These are phyloP conservation scores for Masticophis lateralis DNA, from an alignment of 2,797 vertebrate genomes.

Conservation along the genomic window DNA sequence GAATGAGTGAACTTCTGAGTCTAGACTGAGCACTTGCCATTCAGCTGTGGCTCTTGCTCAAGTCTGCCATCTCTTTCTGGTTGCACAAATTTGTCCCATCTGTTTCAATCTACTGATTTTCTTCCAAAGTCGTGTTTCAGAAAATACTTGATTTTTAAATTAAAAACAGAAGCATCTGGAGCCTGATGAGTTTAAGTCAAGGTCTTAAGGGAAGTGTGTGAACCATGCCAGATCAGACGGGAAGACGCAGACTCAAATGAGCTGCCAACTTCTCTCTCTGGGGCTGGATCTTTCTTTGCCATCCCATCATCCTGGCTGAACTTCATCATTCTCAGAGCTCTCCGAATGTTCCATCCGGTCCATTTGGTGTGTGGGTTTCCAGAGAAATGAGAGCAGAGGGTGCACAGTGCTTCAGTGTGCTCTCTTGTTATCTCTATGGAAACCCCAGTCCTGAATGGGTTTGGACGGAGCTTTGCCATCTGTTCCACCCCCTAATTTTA, in stretches of 20 bases:
- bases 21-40: no score
- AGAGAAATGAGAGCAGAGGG: background rate
- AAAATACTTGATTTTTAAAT: background rate
- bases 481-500: constrained; percentile 60
- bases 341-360: background rate
- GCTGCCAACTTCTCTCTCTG: background rate
- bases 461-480: constrained; percentile 52
- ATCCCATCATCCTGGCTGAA: background rate
- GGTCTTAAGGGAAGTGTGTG: background rate
- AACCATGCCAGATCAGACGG: background rate
- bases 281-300: background rate
- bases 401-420: background rate
- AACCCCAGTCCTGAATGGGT: constrained; percentile 49
- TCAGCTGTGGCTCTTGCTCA: background rate
- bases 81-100: background rate
- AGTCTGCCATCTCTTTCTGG: background rate
- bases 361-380: background rate
- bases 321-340: background rate
- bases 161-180: background rate
- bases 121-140: background rate
- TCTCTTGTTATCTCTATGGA: constrained; percentile 47
- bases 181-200: no score
- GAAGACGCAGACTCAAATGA: background rate
- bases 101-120: background rate
- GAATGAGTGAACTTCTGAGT: background rate